Evolutionary conservation across 1,140 invertebrate genomes (phyloP).

Genomic region (Acyrthosiphon pisum): DNA sequence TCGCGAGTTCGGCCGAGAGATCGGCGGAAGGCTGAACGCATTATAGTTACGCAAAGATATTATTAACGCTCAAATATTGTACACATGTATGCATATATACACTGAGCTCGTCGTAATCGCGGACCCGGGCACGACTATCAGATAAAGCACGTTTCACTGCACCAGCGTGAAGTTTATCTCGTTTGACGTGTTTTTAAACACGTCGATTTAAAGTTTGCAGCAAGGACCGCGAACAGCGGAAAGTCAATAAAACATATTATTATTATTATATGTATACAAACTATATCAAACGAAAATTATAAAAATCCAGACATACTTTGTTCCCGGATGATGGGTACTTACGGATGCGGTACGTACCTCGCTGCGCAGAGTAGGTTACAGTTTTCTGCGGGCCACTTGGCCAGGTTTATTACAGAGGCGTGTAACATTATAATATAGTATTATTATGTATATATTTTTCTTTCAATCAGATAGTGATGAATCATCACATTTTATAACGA

Average conservation of each 20-base stretch:
- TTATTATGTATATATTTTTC: neutral
- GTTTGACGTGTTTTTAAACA: constrained; percentile 2
- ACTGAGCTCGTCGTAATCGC: neutral
- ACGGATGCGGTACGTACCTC: too few relatives aligned
- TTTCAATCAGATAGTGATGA: neutral
- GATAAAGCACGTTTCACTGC: constrained; percentile 3
- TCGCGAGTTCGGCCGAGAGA: neutral
- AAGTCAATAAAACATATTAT: neutral
- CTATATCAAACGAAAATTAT: neutral
- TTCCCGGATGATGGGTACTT: neutral
- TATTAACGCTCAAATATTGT: constrained; percentile 3
- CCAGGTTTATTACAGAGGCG: neutral
- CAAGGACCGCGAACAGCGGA: neutral
- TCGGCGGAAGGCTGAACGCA: neutral
- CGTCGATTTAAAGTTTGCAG: neutral
- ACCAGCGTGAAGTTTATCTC: neutral
- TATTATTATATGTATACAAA: neutral
- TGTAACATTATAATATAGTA: neutral
- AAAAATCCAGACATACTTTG: neutral
- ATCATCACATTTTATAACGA: neutral
- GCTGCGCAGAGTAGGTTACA: neutral
- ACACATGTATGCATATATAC: neutral
- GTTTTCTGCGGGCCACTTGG: neutral
- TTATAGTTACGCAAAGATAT: neutral
- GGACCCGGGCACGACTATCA: neutral